Percentiles rank a stretch among this genome's conserved stretches.
phyloP scores from a whole-genome alignment of 2,888 invertebrate species.

The Lasioglossum calceatum region DNA sequence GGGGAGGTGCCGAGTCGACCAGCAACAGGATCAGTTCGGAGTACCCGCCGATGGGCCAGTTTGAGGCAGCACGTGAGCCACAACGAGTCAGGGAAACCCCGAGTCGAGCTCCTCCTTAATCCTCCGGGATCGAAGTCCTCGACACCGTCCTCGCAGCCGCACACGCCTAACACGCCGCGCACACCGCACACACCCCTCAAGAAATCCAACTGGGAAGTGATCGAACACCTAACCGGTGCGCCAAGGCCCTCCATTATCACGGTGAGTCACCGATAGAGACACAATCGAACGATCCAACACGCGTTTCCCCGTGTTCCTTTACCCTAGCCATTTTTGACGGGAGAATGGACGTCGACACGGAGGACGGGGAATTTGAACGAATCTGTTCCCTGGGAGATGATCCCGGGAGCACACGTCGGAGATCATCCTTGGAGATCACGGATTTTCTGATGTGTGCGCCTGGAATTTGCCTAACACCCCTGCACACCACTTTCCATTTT shows the following conservation, averaged over 20 bases:
- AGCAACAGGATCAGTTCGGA: constrained; percentile 68
- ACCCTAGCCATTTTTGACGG: background rate
- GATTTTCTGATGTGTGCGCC: background rate
- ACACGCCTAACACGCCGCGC: constrained; percentile 83
- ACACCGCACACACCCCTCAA: constrained; percentile 87
- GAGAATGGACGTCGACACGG: background rate
- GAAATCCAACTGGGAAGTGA: constrained; percentile 96
- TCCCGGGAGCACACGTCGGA: background rate
- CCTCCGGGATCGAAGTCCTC: constrained; percentile 80
- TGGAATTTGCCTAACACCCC: background rate
- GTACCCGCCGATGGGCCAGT: constrained; percentile 85
- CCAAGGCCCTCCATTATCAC: constrained; percentile 88
- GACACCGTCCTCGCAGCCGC: constrained; percentile 83
- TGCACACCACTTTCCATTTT: background rate
- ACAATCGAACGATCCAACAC: background rate
- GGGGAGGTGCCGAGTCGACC: constrained; percentile 79
- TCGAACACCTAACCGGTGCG: constrained; percentile 92
- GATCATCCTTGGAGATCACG: background rate
- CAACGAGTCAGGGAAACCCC: constrained; percentile 83
- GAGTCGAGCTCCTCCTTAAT: constrained; percentile 82
- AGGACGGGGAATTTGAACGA: background rate
- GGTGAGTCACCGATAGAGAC: constrained; percentile 83
- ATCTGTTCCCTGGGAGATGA: background rate
- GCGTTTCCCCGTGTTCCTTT: background rate
- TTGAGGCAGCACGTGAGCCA: constrained; percentile 84